Base-by-base conservation (phyloP, 2,113 vertebrate species). In the Candoia aspera region DNA sequence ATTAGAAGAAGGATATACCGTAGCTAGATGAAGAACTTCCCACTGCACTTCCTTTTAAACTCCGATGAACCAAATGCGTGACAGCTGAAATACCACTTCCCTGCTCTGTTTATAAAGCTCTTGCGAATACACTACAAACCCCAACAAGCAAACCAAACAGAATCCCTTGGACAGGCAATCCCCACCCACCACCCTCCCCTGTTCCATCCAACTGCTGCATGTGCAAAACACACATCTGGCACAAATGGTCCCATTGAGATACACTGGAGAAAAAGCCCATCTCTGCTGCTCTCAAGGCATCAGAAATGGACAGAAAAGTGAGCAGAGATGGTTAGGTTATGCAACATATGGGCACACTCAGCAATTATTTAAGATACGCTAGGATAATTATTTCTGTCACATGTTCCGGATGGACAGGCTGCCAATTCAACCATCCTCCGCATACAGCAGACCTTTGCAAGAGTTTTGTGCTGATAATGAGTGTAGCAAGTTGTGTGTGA, bases 71-170 rank as follows among this genome's bases (percentile, higher is more conserved):
- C 73, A 6, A 3, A 21, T 58, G 49, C 12, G 57, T 49, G 73
- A 89, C 73, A 92, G 29, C n/a, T 62, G 55, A 92, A 89, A 89
- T 26, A 4, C 46, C 23, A 92, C 15, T 62, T 92, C 46, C 42
- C 37, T 42, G 46, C 42, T 24, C 29, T 54, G 58, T 62, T 85
- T 68, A 89, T 33, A 89, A 55, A 55, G 23, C 79, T 29, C 79
- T 17, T 11, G 58, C 42, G 58, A 62, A 73, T 37, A 17, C 17
- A n/a, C n/a, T 12, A 58, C 88, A 84, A 55, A 55, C 8, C 15
- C 17, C 11, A 85, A 49, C 26, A 21, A 64, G 54, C n/a, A 64
- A 53, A 83, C n/a, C n/a, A 89, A 62, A 24, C 6, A 84, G 23
- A 89, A 60, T 92, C 87, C 87, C 79, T 29, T 8, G n/a, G 46